Evolutionary conservation across 2,113 vertebrate species (phyloP), one percentile per base, ranked within the genome.

Genomic region (Carassius gibelio): DNA sequence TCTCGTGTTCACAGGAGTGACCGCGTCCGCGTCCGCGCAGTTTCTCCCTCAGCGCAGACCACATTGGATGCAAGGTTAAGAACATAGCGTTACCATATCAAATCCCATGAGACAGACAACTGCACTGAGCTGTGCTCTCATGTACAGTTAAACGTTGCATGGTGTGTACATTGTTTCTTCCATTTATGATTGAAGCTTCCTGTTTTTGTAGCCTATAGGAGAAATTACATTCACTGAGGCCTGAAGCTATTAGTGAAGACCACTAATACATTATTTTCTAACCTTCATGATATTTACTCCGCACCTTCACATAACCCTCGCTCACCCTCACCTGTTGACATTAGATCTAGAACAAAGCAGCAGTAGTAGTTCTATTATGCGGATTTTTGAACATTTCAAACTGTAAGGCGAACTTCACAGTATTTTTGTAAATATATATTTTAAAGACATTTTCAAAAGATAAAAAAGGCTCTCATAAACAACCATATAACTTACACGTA

Each of bases 21-120:
- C 26, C 30, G 81, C 30, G 30, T 42, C 26, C 30, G 81, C 30
- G 30, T 8, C 8, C 7, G 7, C 36, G 79, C 81, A 72, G 48
- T 69, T 36, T 55, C 66, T 72, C 66, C 55, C 19, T 42, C 57
- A 34, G 55, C 30, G 66, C 66, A 82, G 50, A 83, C 30, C 68
- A 72, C 81, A 59, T 10, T 10, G 14, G 5, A 82, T 50, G 19
- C 45, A 38, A 82, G 64, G 26, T 57, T 19, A 71, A 36, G 26
- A 55, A 57, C 81, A 50, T 7, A 1, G 9, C n/a, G 45, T 23
- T 72, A 19, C 26, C 0, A 36, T 42, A 9, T 52, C 45, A 55
- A 17, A 14, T 55, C 17, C 19, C 42, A 38, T 82, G 21, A 38
- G 8, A 50, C 0, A 75, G 10, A 50, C 72, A 75, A 2, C 59